These are phyloP conservation scores for Drosophila willistoni DNA, from an alignment of 1,140 invertebrate genomes.

Conservation along the genomic window DNA sequence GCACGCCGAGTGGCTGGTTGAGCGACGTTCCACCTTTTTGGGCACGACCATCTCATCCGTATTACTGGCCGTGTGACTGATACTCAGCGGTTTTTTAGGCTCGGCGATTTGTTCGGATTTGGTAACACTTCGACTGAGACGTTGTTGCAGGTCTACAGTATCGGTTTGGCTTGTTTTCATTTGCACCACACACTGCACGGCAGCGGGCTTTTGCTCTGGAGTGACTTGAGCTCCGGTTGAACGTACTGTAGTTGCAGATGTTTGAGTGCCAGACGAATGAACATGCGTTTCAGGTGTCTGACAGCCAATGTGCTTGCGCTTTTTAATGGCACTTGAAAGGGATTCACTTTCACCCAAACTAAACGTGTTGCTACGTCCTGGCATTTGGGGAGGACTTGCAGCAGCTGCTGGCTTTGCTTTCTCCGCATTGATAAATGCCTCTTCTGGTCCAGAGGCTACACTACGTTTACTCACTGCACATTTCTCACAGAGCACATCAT, in stretches of 20 bases:
- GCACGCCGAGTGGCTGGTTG: conserved; percentile 60
- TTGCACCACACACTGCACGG: conserved; percentile 53
- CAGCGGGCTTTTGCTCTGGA: conserved; percentile 54
- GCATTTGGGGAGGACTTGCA: conserved; percentile 44
- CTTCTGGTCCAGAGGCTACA: conserved; percentile 83
- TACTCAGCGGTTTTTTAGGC: conserved; percentile 26
- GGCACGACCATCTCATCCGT: conserved; percentile 48
- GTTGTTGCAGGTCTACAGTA: conserved; percentile 56
- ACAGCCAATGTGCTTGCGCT: conserved; percentile 63
- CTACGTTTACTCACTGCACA: conserved; percentile 83
- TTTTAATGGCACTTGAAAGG: conserved; percentile 34
- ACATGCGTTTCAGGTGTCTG: conserved; percentile 52
- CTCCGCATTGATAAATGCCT: conserved; percentile 29
- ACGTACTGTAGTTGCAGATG: conserved; percentile 35
- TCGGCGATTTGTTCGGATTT: conserved; percentile 64
- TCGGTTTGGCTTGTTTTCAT: conserved; percentile 61
- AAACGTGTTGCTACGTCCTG: conserved; percentile 77
- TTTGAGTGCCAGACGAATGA: conserved; percentile 55
- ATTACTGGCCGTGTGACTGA: conserved; percentile 55
- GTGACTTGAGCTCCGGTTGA: conserved; percentile 59
- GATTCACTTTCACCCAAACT: conserved; percentile 72
- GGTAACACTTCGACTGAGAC: conserved; percentile 43
- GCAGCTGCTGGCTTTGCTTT: conserved; percentile 42
- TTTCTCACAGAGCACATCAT: conserved; percentile 84
- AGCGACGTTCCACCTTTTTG: conserved; percentile 23